Conservation (phyloP, 2,113 vertebrate species). For the Percina caprodes region DNA sequence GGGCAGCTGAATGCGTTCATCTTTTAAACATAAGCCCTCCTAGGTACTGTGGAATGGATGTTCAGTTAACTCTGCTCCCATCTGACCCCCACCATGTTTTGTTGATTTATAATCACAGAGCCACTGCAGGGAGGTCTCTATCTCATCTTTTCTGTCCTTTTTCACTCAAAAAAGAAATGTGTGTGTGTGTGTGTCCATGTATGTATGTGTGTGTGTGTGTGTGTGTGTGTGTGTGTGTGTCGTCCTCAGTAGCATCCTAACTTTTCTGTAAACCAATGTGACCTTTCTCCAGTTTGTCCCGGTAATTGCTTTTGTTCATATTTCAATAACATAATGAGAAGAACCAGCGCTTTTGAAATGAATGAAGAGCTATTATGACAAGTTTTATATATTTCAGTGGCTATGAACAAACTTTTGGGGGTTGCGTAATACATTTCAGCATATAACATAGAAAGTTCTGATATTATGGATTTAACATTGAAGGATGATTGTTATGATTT, state of each 20-base stretch:
- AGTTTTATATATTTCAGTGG: conserved; percentile 31
- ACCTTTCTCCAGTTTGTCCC: conserved; percentile 27
- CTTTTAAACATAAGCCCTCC: conserved; percentile 66
- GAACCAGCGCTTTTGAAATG: conserved; percentile 32
- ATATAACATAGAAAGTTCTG: conserved; percentile 1
- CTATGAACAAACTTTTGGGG: conserved; percentile 21
- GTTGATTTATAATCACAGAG: conserved; percentile 72
- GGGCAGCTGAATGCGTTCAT: conserved; percentile 59
- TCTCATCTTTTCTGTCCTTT: conserved; percentile 64
- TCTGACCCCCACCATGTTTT: conserved; percentile 66
- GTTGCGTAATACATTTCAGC: conserved; percentile 23
- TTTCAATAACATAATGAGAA: conserved; percentile 26
- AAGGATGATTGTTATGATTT: conserved; percentile 45
- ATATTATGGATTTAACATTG: conserved; percentile 20
- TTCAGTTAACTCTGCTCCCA: conserved; percentile 54
- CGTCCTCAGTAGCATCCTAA: conserved; percentile 20
- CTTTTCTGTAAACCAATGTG: conserved; percentile 9
- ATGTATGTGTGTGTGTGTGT: not conserved
- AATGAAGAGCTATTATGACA: conserved; percentile 16
- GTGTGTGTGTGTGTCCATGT: not conserved
- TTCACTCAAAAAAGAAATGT: conserved; percentile 24
- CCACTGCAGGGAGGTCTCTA: conserved; percentile 50
- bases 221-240: not conserved
- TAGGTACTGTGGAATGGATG: conserved; percentile 52
- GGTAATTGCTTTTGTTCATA: conserved; percentile 38